These are phyloP conservation scores for Rhizomys pruinosus DNA, from an alignment of 2,113 vertebrate genomes.

Conservation along the genomic window DNA sequence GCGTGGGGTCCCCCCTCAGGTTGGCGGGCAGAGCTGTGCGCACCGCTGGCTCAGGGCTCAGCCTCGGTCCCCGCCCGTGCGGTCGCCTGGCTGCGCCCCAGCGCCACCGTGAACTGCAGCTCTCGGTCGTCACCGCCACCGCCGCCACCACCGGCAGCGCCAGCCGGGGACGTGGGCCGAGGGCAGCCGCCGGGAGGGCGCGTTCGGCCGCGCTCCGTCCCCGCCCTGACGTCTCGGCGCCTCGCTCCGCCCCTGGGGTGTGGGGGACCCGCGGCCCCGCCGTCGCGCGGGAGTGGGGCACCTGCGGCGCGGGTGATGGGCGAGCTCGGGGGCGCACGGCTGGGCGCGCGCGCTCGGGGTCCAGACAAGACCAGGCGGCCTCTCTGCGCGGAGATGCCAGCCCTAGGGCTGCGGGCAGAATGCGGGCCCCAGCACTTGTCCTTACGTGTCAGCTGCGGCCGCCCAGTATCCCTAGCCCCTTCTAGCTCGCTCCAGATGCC, in stretches of 20 bases:
- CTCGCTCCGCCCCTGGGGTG: slow-evolving; percentile 88
- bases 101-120: slow-evolving; percentile 85
- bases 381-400: background rate
- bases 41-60: slow-evolving; percentile 84
- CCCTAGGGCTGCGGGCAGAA: background rate
- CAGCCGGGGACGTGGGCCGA: slow-evolving; percentile 89
- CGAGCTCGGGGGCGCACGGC: background rate
- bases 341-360: background rate
- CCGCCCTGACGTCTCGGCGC: slow-evolving; percentile 85
- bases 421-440: background rate
- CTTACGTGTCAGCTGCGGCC: background rate
- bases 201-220: slow-evolving; percentile 83
- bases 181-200: slow-evolving; percentile 89
- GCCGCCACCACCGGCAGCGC: slow-evolving; percentile 86
- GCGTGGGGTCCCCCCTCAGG: slow-evolving; percentile 59
- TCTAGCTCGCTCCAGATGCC: background rate
- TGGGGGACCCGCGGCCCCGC: slow-evolving; percentile 58
- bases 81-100: slow-evolving; percentile 84
- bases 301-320: background rate
- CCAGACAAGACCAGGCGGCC: background rate
- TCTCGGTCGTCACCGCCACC: slow-evolving; percentile 80
- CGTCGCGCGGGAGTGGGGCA: background rate
- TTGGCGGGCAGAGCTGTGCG: slow-evolving; percentile 84
- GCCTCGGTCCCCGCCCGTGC: slow-evolving; percentile 85
- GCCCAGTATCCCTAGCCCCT: background rate